Evolutionary conservation across 2,113 vertebrate genomes (phyloP).

Genomic region (Spea bombifrons): DNA sequence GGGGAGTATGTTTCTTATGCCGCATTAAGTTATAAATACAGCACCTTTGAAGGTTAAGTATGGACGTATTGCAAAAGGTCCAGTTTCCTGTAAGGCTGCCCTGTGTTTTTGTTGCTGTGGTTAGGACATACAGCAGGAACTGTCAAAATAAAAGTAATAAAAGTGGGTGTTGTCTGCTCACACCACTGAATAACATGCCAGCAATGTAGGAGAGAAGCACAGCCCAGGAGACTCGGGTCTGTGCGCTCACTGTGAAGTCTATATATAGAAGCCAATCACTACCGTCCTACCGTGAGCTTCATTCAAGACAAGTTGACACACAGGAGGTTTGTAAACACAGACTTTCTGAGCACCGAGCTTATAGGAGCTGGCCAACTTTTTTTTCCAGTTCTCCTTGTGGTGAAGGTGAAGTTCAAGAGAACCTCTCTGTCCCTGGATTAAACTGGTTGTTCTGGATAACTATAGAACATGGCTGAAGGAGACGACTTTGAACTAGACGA

Average conservation of each 20-base stretch:
- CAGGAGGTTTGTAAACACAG: conserved; percentile 41
- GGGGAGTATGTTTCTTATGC: no score
- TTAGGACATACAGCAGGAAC: not conserved
- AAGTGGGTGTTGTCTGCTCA: conserved; percentile 19
- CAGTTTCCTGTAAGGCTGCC: no score
- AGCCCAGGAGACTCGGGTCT: conserved; percentile 10
- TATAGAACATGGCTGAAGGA: conserved; percentile 29
- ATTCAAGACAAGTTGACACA: conserved; percentile 35
- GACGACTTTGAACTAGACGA: conserved; percentile 32
- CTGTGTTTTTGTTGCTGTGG: no score
- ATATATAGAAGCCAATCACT: conserved; percentile 42
- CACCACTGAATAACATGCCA: not conserved
- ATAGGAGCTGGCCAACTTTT: not conserved
- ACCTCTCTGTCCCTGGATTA: conserved; percentile 26
- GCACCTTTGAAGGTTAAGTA: not conserved
- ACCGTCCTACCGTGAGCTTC: conserved; percentile 9
- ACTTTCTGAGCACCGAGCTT: conserved; percentile 6
- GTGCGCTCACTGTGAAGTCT: not conserved
- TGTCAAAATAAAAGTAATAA: conserved; percentile 7
- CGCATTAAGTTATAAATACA: no score
- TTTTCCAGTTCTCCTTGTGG: not conserved
- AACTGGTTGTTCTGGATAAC: not conserved
- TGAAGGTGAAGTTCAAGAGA: conserved; percentile 1
- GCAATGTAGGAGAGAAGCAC: conserved; percentile 2
- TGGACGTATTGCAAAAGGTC: not conserved